Evolutionary conservation across 1,140 invertebrate species (phyloP), one percentile per base, ranked within the genome.

Genomic region (Trinorchestia longiramus): DNA sequence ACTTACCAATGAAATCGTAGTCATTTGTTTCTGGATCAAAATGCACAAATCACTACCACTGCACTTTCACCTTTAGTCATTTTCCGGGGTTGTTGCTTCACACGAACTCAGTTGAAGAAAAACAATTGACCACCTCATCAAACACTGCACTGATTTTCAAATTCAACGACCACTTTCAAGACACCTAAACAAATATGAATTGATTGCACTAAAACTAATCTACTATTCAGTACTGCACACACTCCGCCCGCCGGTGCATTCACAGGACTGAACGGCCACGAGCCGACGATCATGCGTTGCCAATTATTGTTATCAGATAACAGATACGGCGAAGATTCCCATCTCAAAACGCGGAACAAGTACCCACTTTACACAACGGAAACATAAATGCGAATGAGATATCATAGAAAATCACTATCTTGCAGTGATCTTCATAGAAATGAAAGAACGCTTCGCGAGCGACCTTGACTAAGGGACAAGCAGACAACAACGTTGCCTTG

Each of bases 221-320:
- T 3, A 36, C 62, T 77, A 77, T 15, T 3, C 1, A 77, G 41
- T 41, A 42, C 88, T 42, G 88, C 88, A 90, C 28, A 42, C 88
- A 8, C 41, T 41, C 23, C 88, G 88, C n/a, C 15, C 23, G 15
- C 15, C n/a, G 88, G 23, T 90, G 36, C n/a, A 41, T 90, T 36
- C 62, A 36, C 43, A 41, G 23, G 6, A 90, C 88, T 90, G 88
- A 90, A 3, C 8, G 11, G 40, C 88, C 28, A 17, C 4, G 43
- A 44, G 43, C 41, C 47, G 43, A 47, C 11, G 44, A 6, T 94
- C 8, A 40, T 45, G n/a, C 40, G 92, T 94, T 94, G 92, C 92
- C 92, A 94, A 94, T 94, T 94, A 94, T 43, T 94, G 92, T 94
- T 94, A 94, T 94, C 92, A 47, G 92, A 94, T 94, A 94, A 94